Conservation (phyloP, 2,113 vertebrate species). For the Anseranas semipalmata region DNA sequence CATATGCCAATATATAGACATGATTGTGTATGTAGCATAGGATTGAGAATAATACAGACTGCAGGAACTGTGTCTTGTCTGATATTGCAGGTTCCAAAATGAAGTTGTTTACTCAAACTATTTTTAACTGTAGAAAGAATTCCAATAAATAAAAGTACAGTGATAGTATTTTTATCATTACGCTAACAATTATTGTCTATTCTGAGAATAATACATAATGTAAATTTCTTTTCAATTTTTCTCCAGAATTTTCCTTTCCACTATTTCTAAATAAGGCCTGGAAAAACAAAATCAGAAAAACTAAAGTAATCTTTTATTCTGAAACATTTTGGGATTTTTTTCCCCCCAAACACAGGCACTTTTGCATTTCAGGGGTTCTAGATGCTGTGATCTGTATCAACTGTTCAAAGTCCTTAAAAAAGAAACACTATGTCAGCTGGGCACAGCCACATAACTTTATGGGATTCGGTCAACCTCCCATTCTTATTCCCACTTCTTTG, state of each 20-base stretch:
- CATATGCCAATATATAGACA: not conserved
- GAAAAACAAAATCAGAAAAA: not conserved
- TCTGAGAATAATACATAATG: not conserved
- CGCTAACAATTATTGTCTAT: not conserved
- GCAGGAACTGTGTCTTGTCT: not conserved
- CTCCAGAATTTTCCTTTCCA: not conserved
- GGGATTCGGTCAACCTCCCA: not conserved
- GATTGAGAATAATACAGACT: not conserved
- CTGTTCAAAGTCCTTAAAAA: not conserved
- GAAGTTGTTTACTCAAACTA: constrained; percentile 23
- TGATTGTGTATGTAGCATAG: not conserved
- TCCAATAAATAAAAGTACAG: not conserved
- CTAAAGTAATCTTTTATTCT: not conserved
- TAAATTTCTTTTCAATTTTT: not conserved
- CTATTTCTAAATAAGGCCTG: not conserved
- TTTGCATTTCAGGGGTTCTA: not conserved
- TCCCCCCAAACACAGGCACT: not conserved
- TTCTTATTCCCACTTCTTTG: not conserved
- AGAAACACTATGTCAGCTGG: not conserved
- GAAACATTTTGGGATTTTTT: not conserved
- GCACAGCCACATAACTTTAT: not conserved
- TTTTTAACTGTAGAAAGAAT: constrained; percentile 9
- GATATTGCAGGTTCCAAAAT: not conserved
- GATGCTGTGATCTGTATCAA: not conserved
- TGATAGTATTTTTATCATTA: not conserved